Evolutionary conservation across 2,888 invertebrate genomes (phyloP).

Genomic region (Heliconius sara): DNA sequence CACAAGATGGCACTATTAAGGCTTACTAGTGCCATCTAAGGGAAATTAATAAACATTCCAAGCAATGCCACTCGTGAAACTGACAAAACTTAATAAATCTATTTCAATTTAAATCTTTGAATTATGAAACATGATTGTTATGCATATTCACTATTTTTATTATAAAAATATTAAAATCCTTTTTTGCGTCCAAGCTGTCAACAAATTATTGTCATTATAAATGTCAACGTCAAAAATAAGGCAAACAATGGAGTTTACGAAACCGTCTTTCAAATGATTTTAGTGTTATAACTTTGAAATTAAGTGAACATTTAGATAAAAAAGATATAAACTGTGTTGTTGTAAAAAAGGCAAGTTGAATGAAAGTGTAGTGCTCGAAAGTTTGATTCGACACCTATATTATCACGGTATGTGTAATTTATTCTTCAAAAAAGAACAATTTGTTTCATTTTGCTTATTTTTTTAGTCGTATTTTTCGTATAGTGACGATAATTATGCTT

Average conservation of each 20-base stretch:
- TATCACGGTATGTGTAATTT: slow-evolving; percentile 11
- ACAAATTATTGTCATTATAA: slow-evolving; percentile 5
- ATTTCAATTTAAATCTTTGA: no score
- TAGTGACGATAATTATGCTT: neutral
- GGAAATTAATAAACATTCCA: neutral
- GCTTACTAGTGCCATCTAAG: slow-evolving; percentile 4
- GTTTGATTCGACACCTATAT: neutral
- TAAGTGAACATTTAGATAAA: neutral
- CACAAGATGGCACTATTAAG: slow-evolving; percentile 2
- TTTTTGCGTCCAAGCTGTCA: neutral
- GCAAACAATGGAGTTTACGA: slow-evolving; percentile 39
- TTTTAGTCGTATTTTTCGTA: neutral
- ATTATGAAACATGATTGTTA: no score
- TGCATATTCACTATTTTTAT: neutral
- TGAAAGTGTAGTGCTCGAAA: neutral
- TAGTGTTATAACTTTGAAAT: slow-evolving; percentile 14
- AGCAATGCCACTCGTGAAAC: neutral
- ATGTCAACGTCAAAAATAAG: slow-evolving; percentile 33
- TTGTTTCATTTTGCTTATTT: slow-evolving; percentile 1
- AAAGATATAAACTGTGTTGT: neutral
- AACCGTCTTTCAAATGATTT: slow-evolving; percentile 15
- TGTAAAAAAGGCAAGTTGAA: neutral
- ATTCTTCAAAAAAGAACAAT: neutral
- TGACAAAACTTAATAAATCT: neutral
- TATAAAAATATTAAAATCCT: neutral